Conservation (phyloP, 2,113 vertebrate species). For the Paradoxurus hermaphroditus region DNA sequence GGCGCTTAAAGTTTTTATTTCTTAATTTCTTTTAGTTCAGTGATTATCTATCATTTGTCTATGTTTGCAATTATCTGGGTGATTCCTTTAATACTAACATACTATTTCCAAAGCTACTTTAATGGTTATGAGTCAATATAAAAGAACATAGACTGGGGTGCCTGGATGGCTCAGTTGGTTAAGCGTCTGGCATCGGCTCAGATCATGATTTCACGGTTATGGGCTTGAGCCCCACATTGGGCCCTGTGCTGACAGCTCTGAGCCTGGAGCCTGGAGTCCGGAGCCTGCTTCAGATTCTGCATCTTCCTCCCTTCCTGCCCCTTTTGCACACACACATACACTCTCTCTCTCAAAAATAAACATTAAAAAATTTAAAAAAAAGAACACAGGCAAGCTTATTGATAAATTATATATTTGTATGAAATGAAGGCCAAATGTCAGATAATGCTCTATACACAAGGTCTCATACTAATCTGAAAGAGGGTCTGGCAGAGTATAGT, state of each 20-base stretch:
- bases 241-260: no score
- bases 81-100: neutral
- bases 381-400: neutral
- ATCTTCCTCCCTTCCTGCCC: no score
- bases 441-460: neutral
- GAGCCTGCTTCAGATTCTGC: no score
- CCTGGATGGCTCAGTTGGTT: no score
- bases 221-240: no score
- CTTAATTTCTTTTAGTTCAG: neutral
- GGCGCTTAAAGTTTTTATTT: neutral
- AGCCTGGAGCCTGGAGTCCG: no score
- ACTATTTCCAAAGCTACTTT: neutral
- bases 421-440: neutral
- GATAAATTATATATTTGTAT: neutral
- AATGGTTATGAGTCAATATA: neutral
- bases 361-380: neutral
- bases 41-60: neutral
- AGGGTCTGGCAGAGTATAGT: neutral
- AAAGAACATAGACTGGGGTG: neutral
- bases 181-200: no score
- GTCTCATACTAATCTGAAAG: conserved; percentile 9
- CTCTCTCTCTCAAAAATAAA: no score
- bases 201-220: no score
- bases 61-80: neutral
- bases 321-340: no score